A percentile compares a stretch with the other conserved stretches of the same genome.
These are phyloP conservation scores for Anguilla anguilla DNA, from an alignment of 2,797 vertebrate genomes.

Conservation along the genomic window DNA sequence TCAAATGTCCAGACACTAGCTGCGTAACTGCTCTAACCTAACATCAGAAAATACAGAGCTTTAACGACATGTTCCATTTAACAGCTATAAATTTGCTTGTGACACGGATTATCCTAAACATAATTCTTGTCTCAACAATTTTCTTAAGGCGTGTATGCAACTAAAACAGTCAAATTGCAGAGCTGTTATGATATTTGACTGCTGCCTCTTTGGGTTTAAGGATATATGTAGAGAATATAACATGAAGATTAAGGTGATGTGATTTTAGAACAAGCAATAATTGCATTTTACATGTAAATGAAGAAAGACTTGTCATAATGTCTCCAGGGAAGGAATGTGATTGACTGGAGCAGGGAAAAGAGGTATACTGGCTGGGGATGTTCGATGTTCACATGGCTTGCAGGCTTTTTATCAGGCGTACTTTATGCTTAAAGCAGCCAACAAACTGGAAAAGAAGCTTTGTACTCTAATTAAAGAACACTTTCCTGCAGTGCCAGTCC, in stretches of 20 bases:
- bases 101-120: background rate
- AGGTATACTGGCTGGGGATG: constrained; percentile 58
- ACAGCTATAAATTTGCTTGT: too few species aligned
- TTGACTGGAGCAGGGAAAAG: constrained; percentile 49
- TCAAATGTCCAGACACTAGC: too few species aligned
- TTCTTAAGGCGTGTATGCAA: background rate
- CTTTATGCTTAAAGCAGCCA: constrained; percentile 74
- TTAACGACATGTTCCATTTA: too few species aligned
- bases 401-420: constrained; percentile 66
- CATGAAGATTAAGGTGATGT: background rate
- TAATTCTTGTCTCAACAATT: background rate
- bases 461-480: constrained; percentile 75
- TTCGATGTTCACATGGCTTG: constrained; percentile 60
- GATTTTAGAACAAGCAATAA: background rate
- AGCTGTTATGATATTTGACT: background rate
- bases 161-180: background rate
- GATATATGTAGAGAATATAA: background rate
- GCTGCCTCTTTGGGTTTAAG: background rate
- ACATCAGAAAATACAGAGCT: too few species aligned
- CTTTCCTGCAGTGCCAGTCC: constrained; percentile 72
- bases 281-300: background rate
- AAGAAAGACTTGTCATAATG: constrained; percentile 39
- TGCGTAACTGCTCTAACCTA: too few species aligned
- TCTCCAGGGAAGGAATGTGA: constrained; percentile 55
- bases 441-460: constrained; percentile 76